Evolutionary conservation across 2,888 invertebrate genomes (phyloP).

Genomic region (Tholera decimalis): DNA sequence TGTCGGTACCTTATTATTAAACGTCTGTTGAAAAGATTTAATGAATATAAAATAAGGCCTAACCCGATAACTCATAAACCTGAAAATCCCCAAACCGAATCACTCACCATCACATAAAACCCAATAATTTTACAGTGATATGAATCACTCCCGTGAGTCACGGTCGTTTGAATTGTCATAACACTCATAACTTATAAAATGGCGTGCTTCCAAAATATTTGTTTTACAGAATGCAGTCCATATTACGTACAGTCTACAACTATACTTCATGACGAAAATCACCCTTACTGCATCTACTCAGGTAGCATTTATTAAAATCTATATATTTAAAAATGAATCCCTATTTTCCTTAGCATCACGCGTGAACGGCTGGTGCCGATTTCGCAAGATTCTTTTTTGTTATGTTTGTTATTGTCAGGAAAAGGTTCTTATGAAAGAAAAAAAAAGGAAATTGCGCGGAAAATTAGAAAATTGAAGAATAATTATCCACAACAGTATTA

Average conservation of each 20-base stretch:
- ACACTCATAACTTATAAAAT: conserved; percentile 24
- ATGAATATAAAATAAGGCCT: not conserved
- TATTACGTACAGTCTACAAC: conserved; percentile 15
- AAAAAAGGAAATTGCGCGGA: too few species aligned
- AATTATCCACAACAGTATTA: too few species aligned
- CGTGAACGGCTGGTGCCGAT: too few species aligned
- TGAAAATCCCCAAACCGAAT: conserved; percentile 1
- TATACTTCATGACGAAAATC: not conserved
- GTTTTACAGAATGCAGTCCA: conserved; percentile 16
- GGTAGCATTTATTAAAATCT: too few species aligned
- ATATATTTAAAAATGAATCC: too few species aligned
- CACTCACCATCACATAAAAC: not conserved
- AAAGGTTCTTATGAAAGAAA: too few species aligned
- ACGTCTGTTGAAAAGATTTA: not conserved
- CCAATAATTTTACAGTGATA: conserved; percentile 15
- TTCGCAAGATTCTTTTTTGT: too few species aligned
- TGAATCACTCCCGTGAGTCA: conserved; percentile 51
- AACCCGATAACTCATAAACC: too few species aligned
- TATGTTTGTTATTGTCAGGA: too few species aligned
- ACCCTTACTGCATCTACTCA: not conserved
- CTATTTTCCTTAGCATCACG: too few species aligned
- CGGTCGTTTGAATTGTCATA: conserved; percentile 30
- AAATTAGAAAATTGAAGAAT: too few species aligned
- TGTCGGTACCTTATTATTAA: too few species aligned
- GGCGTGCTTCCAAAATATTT: conserved; percentile 51